phyloP scores from a whole-genome alignment of 92 coral and sea anemone species.

The Galaxea fascicularis region DNA sequence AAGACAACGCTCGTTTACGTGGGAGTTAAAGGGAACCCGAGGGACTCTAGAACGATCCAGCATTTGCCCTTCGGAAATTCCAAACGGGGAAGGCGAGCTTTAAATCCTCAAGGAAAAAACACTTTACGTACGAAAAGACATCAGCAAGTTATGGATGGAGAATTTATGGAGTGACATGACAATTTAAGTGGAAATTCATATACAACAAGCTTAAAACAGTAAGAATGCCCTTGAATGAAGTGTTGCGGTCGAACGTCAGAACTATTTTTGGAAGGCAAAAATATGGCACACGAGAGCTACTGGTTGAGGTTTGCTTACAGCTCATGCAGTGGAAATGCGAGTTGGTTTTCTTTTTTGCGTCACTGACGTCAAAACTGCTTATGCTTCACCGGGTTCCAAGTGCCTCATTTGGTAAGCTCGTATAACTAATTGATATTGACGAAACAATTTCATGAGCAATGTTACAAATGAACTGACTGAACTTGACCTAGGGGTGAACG shows the following conservation, averaged over 20 bases:
- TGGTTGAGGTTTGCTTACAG: neutral
- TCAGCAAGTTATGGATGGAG: neutral
- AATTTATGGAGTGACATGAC: neutral
- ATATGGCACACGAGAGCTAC: neutral
- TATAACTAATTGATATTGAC: neutral
- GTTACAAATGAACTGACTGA: neutral
- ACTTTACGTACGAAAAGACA: conserved; percentile 1
- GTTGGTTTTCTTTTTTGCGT: neutral
- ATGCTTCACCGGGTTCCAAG: conserved; percentile 2
- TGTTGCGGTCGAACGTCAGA: conserved; percentile 10
- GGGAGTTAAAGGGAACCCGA: neutral
- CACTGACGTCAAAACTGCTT: conserved; percentile 1
- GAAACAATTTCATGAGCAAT: neutral
- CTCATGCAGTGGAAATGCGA: neutral
- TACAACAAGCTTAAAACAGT: neutral
- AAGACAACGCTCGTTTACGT: neutral
- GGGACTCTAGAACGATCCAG: neutral
- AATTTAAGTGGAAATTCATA: conserved; percentile 18
- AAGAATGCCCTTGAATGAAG: neutral
- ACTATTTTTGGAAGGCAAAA: conserved; percentile 19
- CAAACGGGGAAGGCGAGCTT: neutral
- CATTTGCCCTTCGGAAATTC: neutral
- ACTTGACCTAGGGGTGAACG: neutral
- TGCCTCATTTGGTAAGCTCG: conserved; percentile 8
- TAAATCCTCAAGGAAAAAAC: neutral